phyloP scores from a whole-genome alignment of 2,797 vertebrate genomes.

The Macroramphosus scolopax region DNA sequence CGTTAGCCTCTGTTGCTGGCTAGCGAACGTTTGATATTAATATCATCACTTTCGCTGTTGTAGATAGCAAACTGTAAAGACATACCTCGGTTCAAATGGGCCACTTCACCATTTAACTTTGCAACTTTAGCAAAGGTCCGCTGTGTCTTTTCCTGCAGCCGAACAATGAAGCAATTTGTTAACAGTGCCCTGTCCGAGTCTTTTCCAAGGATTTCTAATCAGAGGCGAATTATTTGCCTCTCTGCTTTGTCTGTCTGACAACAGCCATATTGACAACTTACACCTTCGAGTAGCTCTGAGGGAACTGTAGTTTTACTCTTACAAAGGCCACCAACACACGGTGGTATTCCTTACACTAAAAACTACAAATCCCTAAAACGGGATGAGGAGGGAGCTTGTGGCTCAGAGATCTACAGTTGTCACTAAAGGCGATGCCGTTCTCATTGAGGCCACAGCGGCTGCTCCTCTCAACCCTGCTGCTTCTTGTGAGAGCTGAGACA shows the following conservation, averaged over 20 bases:
- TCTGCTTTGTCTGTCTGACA: constrained; percentile 86
- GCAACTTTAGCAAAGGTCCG: constrained; percentile 38
- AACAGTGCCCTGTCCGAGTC: constrained; percentile 67
- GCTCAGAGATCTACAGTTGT: constrained; percentile 60
- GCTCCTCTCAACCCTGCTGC: no score
- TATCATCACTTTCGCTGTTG: constrained; percentile 59
- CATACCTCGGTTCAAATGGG: constrained; percentile 66
- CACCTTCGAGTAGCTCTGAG: constrained; percentile 66
- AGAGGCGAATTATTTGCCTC: constrained; percentile 80
- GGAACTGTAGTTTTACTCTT: constrained; percentile 75
- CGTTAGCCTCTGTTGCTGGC: constrained; percentile 54
- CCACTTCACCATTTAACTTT: constrained; percentile 69
- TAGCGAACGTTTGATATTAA: constrained; percentile 65
- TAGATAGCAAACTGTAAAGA: constrained; percentile 26
- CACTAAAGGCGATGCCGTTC: constrained; percentile 59
- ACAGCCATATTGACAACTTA: constrained; percentile 82
- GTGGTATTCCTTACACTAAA: constrained; percentile 19
- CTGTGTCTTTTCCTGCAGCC: constrained; percentile 41
- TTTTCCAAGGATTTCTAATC: constrained; percentile 76
- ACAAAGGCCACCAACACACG: constrained; percentile 10
- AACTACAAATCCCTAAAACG: constrained; percentile 62
- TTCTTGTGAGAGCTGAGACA: no score
- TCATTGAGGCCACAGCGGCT: constrained; percentile 50
- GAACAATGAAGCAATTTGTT: constrained; percentile 33
- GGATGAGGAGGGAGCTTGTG: constrained; percentile 25